A percentile compares a stretch with the other conserved stretches of the same genome.
These are phyloP conservation scores for Xestobium rufovillosum DNA, from an alignment of 2,888 invertebrate species.

Conservation along the genomic window DNA sequence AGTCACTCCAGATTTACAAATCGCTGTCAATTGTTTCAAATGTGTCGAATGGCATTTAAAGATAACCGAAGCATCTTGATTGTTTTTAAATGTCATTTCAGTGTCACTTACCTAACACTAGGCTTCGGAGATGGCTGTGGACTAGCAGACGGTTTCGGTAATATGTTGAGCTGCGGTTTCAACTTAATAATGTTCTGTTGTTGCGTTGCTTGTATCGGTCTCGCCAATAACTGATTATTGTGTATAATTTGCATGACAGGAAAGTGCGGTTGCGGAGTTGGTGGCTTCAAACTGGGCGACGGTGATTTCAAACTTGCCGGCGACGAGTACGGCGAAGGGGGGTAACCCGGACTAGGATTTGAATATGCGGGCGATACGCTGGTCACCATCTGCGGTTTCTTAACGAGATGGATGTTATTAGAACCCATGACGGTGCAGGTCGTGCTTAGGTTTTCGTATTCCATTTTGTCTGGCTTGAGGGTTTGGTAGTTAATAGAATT, in stretches of 20 bases:
- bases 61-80: too few relatives aligned
- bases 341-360: conserved; percentile 35
- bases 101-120: conserved; percentile 40
- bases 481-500: conserved; percentile 31
- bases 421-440: conserved; percentile 44
- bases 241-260: conserved; percentile 43
- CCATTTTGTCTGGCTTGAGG: conserved; percentile 34
- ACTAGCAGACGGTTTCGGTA: conserved; percentile 42
- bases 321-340: conserved; percentile 39
- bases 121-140: conserved; percentile 40
- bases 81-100: too few relatives aligned
- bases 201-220: conserved; percentile 34
- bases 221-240: conserved; percentile 36
- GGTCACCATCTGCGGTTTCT: conserved; percentile 39
- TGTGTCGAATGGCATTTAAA: too few relatives aligned
- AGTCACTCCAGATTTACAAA: too few relatives aligned
- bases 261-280: conserved; percentile 40
- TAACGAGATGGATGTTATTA: conserved; percentile 42
- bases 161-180: conserved; percentile 42
- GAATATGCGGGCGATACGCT: conserved; percentile 40
- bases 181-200: conserved; percentile 41
- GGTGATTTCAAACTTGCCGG: conserved; percentile 41
- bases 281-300: conserved; percentile 38
- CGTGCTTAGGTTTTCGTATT: conserved; percentile 42
- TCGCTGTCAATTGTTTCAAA: too few relatives aligned